Evolutionary conservation across 2,888 invertebrate genomes (phyloP).

Genomic region (Drosophila niveifrons): DNA sequence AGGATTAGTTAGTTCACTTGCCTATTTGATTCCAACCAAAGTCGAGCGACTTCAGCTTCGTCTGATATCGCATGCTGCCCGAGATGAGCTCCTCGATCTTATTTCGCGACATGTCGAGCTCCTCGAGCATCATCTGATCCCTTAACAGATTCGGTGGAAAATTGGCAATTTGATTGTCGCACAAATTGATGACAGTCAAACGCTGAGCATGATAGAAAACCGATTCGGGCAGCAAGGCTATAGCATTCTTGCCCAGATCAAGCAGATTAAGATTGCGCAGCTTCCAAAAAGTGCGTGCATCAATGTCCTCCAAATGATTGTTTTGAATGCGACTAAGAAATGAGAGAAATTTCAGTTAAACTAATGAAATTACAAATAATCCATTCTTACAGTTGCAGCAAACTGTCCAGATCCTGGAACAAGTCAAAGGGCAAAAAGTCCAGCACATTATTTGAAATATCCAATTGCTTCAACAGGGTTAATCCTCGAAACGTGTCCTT

Average conservation of each 20-base stretch:
- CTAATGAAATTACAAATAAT: neutral
- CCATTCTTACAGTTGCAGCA: constrained; percentile 87
- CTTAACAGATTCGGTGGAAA: constrained; percentile 86
- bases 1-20: constrained; percentile 39
- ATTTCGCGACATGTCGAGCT: constrained; percentile 89
- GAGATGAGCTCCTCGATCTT: constrained; percentile 86
- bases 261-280: constrained; percentile 88
- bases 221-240: constrained; percentile 86
- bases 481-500: constrained; percentile 88
- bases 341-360: neutral
- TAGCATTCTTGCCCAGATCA: constrained; percentile 88
- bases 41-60: constrained; percentile 87
- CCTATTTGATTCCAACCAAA: constrained; percentile 88
- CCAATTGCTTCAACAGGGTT: constrained; percentile 87
- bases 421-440: constrained; percentile 88
- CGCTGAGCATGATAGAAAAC: constrained; percentile 86
- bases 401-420: constrained; percentile 87
- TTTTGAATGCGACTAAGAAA: constrained; percentile 87
- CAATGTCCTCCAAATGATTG: constrained; percentile 87
- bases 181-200: constrained; percentile 83
- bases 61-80: constrained; percentile 86
- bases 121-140: constrained; percentile 87
- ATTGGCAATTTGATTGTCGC: constrained; percentile 85
- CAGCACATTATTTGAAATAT: constrained; percentile 89
- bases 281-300: constrained; percentile 86